phyloP scores from a whole-genome alignment of 2,113 vertebrate genomes.

The Pantherophis guttatus region DNA sequence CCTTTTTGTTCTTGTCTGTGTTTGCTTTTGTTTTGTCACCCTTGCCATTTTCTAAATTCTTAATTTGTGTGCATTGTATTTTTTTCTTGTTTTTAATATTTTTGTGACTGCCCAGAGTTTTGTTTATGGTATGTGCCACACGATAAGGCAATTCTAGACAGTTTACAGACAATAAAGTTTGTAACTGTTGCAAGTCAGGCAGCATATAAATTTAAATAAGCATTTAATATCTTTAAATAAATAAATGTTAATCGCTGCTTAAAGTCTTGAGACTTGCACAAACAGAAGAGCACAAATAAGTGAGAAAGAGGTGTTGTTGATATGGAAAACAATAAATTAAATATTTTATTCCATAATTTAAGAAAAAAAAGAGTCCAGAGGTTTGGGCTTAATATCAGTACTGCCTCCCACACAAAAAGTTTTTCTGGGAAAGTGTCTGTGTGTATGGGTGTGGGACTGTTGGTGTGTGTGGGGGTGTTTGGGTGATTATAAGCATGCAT shows the following conservation, averaged over 20 bases:
- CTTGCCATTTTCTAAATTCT: no score
- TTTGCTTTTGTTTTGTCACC: no score
- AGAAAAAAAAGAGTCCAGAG: neutral
- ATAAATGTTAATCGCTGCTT: neutral
- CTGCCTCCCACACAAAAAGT: neutral
- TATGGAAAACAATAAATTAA: constrained; percentile 10
- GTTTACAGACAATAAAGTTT: neutral
- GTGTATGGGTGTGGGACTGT: no score
- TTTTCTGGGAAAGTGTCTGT: neutral
- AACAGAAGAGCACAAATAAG: neutral
- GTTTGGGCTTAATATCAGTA: neutral
- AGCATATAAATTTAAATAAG: neutral
- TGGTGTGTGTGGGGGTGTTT: no score
- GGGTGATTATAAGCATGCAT: no score
- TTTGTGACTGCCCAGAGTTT: neutral
- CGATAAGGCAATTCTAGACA: no score
- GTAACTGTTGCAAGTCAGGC: no score
- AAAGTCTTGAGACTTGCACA: no score
- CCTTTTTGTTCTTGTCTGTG: no score
- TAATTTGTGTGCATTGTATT: no score
- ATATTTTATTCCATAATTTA: constrained; percentile 12
- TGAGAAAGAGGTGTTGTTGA: neutral
- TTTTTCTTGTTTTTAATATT: neutral
- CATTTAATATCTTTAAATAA: neutral
- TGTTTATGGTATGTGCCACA: neutral